phyloP scores from a whole-genome alignment of 2,888 invertebrate species.

The Zootermopsis nevadensis region DNA sequence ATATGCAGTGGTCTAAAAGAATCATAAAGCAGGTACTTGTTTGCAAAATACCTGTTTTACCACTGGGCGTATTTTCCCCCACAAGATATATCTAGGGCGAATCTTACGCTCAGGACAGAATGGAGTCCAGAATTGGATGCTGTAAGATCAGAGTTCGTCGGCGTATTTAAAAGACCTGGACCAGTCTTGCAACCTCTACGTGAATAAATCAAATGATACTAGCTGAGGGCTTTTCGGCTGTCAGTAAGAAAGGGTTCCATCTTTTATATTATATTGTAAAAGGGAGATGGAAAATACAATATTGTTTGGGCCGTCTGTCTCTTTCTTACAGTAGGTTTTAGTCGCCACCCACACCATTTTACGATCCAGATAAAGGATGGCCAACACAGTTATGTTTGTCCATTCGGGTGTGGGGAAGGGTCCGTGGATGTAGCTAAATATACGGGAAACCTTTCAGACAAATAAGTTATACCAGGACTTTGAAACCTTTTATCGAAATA shows the following conservation, averaged over 20 bases:
- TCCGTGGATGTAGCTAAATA: slow-evolving; percentile 44
- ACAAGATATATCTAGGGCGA: too few species aligned
- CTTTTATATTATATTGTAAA: background rate
- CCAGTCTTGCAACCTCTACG: background rate
- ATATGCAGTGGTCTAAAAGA: too few species aligned
- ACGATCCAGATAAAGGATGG: slow-evolving; percentile 50
- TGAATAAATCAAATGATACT: background rate
- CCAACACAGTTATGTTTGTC: slow-evolving; percentile 50
- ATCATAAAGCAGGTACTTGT: too few species aligned
- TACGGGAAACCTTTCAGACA: slow-evolving; percentile 55
- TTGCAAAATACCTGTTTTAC: too few species aligned
- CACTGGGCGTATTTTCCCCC: too few species aligned
- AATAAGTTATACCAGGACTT: slow-evolving; percentile 54
- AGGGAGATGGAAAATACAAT: slow-evolving; percentile 45
- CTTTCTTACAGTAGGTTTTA: background rate
- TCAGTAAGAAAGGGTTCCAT: background rate
- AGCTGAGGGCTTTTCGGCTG: background rate
- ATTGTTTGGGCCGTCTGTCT: slow-evolving; percentile 47
- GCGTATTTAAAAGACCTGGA: background rate
- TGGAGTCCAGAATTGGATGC: background rate
- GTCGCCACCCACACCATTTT: background rate
- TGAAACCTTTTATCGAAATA: slow-evolving; percentile 55
- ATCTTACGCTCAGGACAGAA: background rate
- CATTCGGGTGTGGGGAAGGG: slow-evolving; percentile 7
- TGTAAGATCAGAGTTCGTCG: background rate